Conservation (phyloP, 2,888 invertebrate genomes). For the Gari tellinella region DNA sequence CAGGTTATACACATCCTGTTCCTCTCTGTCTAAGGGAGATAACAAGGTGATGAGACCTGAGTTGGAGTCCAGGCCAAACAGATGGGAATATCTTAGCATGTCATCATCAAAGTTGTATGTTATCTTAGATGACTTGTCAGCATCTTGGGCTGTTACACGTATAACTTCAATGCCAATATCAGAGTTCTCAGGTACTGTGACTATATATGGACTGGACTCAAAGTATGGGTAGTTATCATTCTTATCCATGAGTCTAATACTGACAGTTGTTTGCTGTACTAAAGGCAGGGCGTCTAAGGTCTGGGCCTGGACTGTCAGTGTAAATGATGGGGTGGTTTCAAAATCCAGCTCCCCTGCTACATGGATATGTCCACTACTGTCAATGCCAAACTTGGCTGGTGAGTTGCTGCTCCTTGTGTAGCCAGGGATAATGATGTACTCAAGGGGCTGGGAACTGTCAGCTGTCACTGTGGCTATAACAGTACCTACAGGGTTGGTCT, state of each 20-base stretch:
- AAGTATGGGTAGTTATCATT: conserved; percentile 96
- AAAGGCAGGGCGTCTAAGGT: conserved; percentile 90
- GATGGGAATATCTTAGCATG: conserved; percentile 83
- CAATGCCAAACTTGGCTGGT: conserved; percentile 83
- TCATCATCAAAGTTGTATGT: conserved; percentile 91
- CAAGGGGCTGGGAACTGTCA: conserved; percentile 87
- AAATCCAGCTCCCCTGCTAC: conserved; percentile 91
- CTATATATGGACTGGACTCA: conserved; percentile 92
- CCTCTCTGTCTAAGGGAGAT: conserved; percentile 92
- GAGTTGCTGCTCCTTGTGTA: conserved; percentile 83
- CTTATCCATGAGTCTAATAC: conserved; percentile 93
- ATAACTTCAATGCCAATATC: conserved; percentile 73
- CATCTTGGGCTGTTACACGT: conserved; percentile 87
- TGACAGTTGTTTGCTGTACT: conserved; percentile 87
- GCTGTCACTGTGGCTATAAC: conserved; percentile 89
- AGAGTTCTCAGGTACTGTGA: conserved; percentile 92
- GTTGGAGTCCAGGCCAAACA: conserved; percentile 93
- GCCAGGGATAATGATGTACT: conserved; percentile 88
- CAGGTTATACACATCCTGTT: conserved; percentile 89
- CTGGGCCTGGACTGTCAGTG: conserved; percentile 87
- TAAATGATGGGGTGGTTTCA: conserved; percentile 87
- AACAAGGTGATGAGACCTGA: conserved; percentile 94
- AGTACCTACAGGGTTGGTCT: conserved; percentile 90
- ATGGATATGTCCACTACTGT: conserved; percentile 75
- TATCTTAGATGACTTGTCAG: conserved; percentile 88